Evolutionary conservation across 2,797 vertebrate genomes (phyloP).

Genomic region (Ctenochaetus hawaiiensis): DNA sequence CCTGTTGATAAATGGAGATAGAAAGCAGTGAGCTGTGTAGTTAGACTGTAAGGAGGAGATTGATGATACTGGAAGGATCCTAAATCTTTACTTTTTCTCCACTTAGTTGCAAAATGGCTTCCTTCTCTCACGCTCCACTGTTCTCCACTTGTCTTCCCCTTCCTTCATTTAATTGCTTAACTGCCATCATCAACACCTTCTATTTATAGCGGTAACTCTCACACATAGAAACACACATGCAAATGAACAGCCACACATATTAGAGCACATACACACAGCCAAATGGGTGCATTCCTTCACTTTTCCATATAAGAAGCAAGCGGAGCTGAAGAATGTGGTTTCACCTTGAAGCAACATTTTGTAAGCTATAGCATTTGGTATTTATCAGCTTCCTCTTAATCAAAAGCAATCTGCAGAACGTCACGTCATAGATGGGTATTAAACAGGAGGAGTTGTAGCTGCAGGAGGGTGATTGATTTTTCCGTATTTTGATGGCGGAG

Average conservation of each 20-base stretch:
- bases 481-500: slow-evolving; percentile 61
- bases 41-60: slow-evolving; percentile 65
- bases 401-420: slow-evolving; percentile 60
- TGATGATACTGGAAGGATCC: slow-evolving; percentile 57
- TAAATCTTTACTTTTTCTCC: slow-evolving; percentile 47
- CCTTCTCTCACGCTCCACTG: slow-evolving; percentile 38
- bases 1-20: slow-evolving; percentile 61
- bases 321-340: slow-evolving; percentile 7
- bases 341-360: slow-evolving; percentile 37
- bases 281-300: slow-evolving; percentile 48
- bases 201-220: slow-evolving; percentile 80
- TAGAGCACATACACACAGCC: slow-evolving; percentile 19
- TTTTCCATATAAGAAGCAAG: slow-evolving; percentile 2
- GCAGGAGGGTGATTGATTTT: slow-evolving; percentile 69
- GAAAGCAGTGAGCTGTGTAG: slow-evolving; percentile 53
- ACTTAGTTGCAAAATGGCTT: slow-evolving; percentile 44
- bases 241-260: slow-evolving; percentile 60
- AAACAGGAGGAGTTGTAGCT: slow-evolving; percentile 61
- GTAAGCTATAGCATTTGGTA: slow-evolving; percentile 51
- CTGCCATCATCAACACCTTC: slow-evolving; percentile 75
- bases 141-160: slow-evolving; percentile 32
- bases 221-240: slow-evolving; percentile 69
- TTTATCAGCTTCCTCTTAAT: slow-evolving; percentile 69
- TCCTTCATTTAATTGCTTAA: slow-evolving; percentile 59
- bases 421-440: slow-evolving; percentile 48